Conservation (phyloP, 2,797 vertebrate genomes). For the Prionace glauca region DNA sequence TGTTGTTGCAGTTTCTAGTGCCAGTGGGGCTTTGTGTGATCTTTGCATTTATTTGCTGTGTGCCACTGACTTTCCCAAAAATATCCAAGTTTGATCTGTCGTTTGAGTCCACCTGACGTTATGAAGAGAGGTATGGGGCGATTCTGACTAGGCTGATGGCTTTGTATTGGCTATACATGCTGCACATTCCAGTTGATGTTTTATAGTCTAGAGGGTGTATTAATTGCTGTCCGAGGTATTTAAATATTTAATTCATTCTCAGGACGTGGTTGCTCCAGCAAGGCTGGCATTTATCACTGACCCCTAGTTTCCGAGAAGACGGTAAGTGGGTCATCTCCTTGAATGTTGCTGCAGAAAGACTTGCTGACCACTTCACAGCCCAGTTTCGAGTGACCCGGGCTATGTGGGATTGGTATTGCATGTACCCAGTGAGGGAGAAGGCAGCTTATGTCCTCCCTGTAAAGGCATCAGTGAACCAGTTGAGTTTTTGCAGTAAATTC, state of each 20-base stretch:
- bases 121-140: neutral
- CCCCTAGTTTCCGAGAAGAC: neutral
- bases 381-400: neutral
- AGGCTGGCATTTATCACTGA: neutral
- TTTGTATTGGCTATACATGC: neutral
- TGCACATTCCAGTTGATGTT: neutral
- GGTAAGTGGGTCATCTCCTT: neutral
- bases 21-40: neutral
- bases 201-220: neutral
- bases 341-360: neutral
- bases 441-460: neutral
- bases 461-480: neutral
- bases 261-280: neutral
- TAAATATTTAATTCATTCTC: neutral
- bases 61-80: neutral
- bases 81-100: neutral
- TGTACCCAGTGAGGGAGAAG: too few relatives aligned
- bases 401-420: neutral
- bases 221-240: neutral
- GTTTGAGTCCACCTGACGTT: neutral
- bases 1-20: too few relatives aligned
- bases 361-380: neutral
- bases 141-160: neutral
- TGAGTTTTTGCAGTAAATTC: neutral
- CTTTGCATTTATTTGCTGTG: neutral